Evolutionary conservation across 2,888 invertebrate species (phyloP), one percentile per base, ranked within the genome.

Genomic region (Clusia tigrina): DNA sequence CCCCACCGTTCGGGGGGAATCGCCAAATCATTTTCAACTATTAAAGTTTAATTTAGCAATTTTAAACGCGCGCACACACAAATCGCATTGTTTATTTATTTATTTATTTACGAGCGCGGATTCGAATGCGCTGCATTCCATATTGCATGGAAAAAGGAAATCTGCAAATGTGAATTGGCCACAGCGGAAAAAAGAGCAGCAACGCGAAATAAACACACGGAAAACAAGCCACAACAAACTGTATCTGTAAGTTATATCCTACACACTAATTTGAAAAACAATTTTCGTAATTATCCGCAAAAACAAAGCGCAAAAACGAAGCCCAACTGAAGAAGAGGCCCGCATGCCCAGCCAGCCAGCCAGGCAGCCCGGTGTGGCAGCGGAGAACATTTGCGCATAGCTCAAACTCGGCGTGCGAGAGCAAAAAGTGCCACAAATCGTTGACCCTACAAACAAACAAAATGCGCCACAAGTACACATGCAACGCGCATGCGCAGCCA

Each of bases 211-310:
- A 32, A 32, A 9, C 32, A 5, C 32, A 32, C 5, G 6, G 42
- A 42, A 42, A 42, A 42, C n/a, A n/a, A 42, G n/a, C 42, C 3
- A 9, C 32, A 20, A 22, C 48, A 48, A 48, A 48, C 48, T 48
- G 48, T 74, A 79, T 79, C 78, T 75, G 76, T 72, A 73, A 72
- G 46, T 69, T 76, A 71, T 76, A 71, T 78, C 76, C 74, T 74
- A 76, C 78, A 79, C 81, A 78, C 79, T 81, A 81, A 81, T 81
- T 81, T 81, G 76, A 74, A 79, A 77, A 81, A 81, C 81, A 81
- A 81, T 81, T 81, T 81, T 78, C 79, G 79, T 81, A 81, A 81
- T 81, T 81, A 81, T 79, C 76, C 74, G 70, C 71, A 77, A 75
- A 76, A 71, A 68, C 64, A 66, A 66, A 56, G 59, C 26, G 62